phyloP scores from a whole-genome alignment of 1,140 invertebrate species.

The Neodiprion lecontei region DNA sequence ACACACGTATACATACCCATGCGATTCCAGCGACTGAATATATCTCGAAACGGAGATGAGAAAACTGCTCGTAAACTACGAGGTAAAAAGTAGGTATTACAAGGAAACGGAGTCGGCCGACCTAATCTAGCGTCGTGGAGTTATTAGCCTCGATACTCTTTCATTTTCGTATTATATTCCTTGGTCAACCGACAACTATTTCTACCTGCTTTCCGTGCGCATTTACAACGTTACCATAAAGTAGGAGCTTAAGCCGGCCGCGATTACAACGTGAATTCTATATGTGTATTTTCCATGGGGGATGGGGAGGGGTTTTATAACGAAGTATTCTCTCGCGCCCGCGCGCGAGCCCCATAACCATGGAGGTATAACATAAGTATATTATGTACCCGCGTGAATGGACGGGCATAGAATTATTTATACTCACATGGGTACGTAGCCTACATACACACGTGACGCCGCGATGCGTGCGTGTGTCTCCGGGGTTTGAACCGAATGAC shows the following conservation, averaged over 20 bases:
- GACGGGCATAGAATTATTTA: too few species aligned
- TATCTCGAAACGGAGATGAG: not conserved
- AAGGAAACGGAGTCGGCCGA: not conserved
- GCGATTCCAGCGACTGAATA: not conserved
- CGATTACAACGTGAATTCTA: constrained; percentile 5
- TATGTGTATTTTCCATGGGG: not conserved
- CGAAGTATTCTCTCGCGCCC: constrained; percentile 3
- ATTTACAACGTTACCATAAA: not conserved
- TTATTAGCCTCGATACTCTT: not conserved
- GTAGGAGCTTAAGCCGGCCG: not conserved
- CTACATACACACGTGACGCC: not conserved
- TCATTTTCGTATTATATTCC: not conserved
- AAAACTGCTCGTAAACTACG: not conserved
- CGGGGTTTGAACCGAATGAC: not conserved
- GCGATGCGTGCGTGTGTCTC: not conserved
- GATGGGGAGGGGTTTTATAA: not conserved
- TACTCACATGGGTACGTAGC: not conserved
- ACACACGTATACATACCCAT: not conserved
- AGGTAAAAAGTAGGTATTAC: not conserved
- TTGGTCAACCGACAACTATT: not conserved
- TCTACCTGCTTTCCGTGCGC: not conserved
- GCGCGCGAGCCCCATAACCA: not conserved
- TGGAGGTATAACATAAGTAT: too few species aligned
- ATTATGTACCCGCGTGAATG: too few species aligned
- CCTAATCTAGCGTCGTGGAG: not conserved